A percentile compares a stretch with the other conserved stretches of the same genome.
Evolutionary conservation across 1,140 invertebrate species (phyloP).

Genomic region (Sweltsa coloradensis): DNA sequence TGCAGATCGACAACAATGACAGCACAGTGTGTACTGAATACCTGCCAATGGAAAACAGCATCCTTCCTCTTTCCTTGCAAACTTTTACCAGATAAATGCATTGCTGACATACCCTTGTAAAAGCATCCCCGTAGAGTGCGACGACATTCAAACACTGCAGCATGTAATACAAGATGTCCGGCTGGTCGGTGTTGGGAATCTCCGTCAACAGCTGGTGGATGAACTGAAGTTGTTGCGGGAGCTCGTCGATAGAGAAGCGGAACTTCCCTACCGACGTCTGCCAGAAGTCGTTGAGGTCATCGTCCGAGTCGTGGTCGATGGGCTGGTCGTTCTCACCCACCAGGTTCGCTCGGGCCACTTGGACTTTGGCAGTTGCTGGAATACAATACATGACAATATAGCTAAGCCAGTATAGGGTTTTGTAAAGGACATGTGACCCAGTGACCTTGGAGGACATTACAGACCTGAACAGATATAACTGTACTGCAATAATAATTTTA

Average conservation of each 20-base stretch:
- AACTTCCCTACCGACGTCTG: constrained; percentile 86
- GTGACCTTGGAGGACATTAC: no score
- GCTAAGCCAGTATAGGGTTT: no score
- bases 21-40: no score
- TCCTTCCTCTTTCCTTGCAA: no score
- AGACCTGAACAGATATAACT: no score
- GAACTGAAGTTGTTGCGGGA: constrained; percentile 86
- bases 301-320: constrained; percentile 47
- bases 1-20: no score
- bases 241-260: constrained; percentile 77
- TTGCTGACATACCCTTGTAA: no score
- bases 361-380: constrained; percentile 43
- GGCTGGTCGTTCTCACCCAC: constrained; percentile 55
- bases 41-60: no score
- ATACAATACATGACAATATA: no score
- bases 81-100: no score
- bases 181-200: constrained; percentile 67
- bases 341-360: constrained; percentile 51
- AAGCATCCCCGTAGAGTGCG: constrained; percentile 84
- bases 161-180: constrained; percentile 89
- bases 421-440: no score
- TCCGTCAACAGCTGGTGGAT: constrained; percentile 84
- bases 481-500: no score
- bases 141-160: constrained; percentile 85
- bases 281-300: constrained; percentile 74